These are phyloP conservation scores for Lasioglossum malachurum DNA, from an alignment of 2,888 invertebrate species.

Conservation along the genomic window DNA sequence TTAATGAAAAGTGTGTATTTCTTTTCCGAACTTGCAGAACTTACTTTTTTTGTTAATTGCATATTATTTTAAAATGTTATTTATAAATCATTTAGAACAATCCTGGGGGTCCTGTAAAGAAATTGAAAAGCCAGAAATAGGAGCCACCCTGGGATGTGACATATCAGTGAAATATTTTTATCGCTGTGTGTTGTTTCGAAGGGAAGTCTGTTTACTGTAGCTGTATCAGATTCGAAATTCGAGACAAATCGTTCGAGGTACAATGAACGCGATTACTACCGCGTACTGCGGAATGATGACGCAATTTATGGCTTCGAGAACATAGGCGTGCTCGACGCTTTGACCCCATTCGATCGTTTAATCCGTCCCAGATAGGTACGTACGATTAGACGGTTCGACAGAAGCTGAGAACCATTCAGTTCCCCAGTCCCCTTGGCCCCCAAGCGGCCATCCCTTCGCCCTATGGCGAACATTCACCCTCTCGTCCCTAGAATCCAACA, in stretches of 20 bases:
- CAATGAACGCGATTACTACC: conserved; percentile 57
- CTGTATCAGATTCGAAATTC: conserved; percentile 26
- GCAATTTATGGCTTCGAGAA: conserved; percentile 64
- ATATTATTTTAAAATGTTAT: no score
- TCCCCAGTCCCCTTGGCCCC: conserved; percentile 29
- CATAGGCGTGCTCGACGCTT: conserved; percentile 48
- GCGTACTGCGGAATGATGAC: conserved; percentile 56
- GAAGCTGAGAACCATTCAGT: conserved; percentile 68
- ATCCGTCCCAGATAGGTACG: conserved; percentile 69
- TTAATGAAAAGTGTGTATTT: no score
- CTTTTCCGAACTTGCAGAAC: no score
- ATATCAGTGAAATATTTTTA: background rate
- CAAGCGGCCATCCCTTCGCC: conserved; percentile 32
- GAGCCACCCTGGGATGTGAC: background rate
- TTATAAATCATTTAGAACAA: no score
- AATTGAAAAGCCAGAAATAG: no score
- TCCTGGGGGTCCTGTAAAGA: no score
- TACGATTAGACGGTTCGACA: conserved; percentile 72
- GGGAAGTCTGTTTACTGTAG: conserved; percentile 17
- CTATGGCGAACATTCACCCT: conserved; percentile 12
- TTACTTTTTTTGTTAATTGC: no score
- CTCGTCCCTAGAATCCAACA: conserved; percentile 29
- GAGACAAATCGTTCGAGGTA: conserved; percentile 24
- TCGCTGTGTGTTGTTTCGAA: background rate
- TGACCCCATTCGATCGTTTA: conserved; percentile 71